Evolutionary conservation across 1,140 invertebrate species (phyloP).

Genomic region (Hyphantria cunea): DNA sequence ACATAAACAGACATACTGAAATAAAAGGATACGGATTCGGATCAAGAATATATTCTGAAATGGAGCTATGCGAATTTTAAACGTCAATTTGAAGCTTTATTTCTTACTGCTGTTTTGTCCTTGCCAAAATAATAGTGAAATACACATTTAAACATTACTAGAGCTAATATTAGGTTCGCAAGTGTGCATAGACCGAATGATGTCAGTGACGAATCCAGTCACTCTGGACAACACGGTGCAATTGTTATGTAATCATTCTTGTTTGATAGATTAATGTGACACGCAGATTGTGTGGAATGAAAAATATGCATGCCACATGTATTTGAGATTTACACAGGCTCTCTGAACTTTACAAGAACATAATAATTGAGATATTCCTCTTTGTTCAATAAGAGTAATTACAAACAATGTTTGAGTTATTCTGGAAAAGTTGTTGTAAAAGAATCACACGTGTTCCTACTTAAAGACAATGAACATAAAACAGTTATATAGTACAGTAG

Average conservation of each 20-base stretch:
- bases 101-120: constrained; percentile 18
- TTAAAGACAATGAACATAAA: no score
- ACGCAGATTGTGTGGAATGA: neutral
- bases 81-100: no score
- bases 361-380: neutral
- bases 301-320: neutral
- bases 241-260: constrained; percentile 2
- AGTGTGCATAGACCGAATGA: constrained; percentile 43
- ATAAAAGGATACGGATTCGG: no score
- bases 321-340: neutral
- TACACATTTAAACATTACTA: constrained; percentile 48
- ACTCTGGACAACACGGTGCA: constrained; percentile 2
- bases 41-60: no score
- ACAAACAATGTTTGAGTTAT: neutral
- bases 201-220: constrained; percentile 44
- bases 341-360: neutral
- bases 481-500: no score
- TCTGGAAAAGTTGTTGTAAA: no score
- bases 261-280: neutral
- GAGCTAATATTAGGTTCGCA: constrained; percentile 52
- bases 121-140: constrained; percentile 49
- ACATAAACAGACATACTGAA: no score
- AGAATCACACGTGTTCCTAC: no score
- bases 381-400: neutral
- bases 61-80: no score